A percentile compares a stretch with the other conserved stretches of the same genome.
phyloP scores from a whole-genome alignment of 30 jellyfish, hydroid and myxozoan genomes.

The Aurelia coerulea region DNA sequence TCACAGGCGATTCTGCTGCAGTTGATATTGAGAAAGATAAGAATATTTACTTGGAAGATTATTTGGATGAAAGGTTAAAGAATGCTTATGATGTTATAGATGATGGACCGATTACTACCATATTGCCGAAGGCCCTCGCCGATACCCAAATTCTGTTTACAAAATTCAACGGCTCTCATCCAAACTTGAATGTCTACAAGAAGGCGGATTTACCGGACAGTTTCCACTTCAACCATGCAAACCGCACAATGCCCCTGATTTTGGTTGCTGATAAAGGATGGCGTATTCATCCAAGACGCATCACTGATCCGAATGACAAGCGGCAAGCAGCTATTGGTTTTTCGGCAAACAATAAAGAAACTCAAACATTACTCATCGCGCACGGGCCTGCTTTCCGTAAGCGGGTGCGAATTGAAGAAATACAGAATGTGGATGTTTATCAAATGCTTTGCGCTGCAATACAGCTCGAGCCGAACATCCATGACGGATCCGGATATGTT shows the following conservation, averaged over 20 bases:
- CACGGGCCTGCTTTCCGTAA: slow-evolving; percentile 95
- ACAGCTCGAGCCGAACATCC: slow-evolving; percentile 77
- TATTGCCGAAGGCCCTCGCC: slow-evolving; percentile 56
- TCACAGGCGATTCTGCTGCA: slow-evolving; percentile 94
- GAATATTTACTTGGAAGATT: slow-evolving; percentile 89
- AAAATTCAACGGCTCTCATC: slow-evolving; percentile 73
- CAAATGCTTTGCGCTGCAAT: slow-evolving; percentile 87
- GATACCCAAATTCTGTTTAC: slow-evolving; percentile 21
- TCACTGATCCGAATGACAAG: slow-evolving; percentile 80
- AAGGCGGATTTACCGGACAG: slow-evolving; percentile 75
- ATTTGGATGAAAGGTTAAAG: slow-evolving; percentile 21
- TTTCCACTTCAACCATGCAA: slow-evolving; percentile 75
- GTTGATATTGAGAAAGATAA: slow-evolving; percentile 61
- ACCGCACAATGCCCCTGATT: slow-evolving; percentile 84
- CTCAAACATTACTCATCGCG: slow-evolving; percentile 88
- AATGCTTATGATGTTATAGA: slow-evolving; percentile 79
- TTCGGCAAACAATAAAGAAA: slow-evolving; percentile 52
- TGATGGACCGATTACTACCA: slow-evolving; percentile 85
- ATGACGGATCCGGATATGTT: slow-evolving; percentile 79
- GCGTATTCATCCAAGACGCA: slow-evolving; percentile 87
- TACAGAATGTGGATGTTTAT: slow-evolving; percentile 85
- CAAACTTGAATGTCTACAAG: slow-evolving; percentile 74
- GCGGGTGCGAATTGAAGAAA: slow-evolving; percentile 50
- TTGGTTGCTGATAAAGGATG: slow-evolving; percentile 93
- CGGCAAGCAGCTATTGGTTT: slow-evolving; percentile 92